Percentiles rank a stretch among this genome's conserved stretches.
Conservation (phyloP, 2,888 invertebrate genomes). For the Drosophila antonietae region DNA sequence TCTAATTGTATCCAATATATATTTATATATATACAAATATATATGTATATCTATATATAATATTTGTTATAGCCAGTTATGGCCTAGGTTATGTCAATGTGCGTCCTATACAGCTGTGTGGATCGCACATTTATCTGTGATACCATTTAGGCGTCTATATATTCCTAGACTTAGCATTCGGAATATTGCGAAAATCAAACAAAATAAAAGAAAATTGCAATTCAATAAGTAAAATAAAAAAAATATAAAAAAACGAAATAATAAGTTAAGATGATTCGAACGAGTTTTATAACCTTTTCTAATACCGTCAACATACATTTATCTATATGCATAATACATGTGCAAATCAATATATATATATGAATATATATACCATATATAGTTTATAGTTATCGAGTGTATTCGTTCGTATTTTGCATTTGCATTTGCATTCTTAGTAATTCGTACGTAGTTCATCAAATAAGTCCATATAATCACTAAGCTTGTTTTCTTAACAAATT, state of each 20-base stretch:
- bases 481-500: conserved; percentile 60
- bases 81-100: conserved; percentile 68
- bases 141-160: conserved; percentile 69
- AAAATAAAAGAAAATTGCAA: conserved; percentile 13
- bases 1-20: conserved; percentile 26
- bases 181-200: conserved; percentile 26
- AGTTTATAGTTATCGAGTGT: conserved; percentile 41
- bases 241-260: conserved; percentile 11
- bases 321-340: conserved; percentile 16
- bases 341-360: conserved; percentile 22
- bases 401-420: conserved; percentile 35
- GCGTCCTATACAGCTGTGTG: conserved; percentile 38
- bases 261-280: conserved; percentile 34
- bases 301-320: conserved; percentile 43
- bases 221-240: conserved; percentile 11
- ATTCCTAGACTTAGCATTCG: conserved; percentile 53
- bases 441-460: conserved; percentile 20
- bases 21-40: not conserved
- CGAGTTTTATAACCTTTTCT: conserved; percentile 65
- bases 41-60: conserved; percentile 1
- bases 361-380: conserved; percentile 35
- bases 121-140: conserved; percentile 72
- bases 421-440: conserved; percentile 26
- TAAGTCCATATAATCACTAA: conserved; percentile 51
- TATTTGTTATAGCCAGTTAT: conserved; percentile 61